These are phyloP conservation scores for Willisornis vidua DNA, from an alignment of 2,113 vertebrate genomes.

Conservation along the genomic window DNA sequence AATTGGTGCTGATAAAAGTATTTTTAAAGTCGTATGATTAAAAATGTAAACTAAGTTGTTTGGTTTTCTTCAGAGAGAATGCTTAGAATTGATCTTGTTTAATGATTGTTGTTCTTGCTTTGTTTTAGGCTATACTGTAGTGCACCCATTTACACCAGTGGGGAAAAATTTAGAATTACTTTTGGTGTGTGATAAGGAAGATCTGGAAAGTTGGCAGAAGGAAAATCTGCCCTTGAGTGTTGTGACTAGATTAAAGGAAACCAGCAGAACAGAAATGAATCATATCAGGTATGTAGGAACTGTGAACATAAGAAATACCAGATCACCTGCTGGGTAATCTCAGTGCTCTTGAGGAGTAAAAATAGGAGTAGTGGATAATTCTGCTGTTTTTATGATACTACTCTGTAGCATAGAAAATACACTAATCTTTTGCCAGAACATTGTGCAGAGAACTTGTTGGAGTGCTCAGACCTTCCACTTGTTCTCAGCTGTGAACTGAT, in stretches of 20 bases:
- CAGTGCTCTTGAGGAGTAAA: neutral
- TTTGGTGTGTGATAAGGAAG: slow-evolving; percentile 70
- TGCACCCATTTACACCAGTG: slow-evolving; percentile 82
- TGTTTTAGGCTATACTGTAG: slow-evolving; percentile 79
- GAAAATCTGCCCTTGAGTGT: slow-evolving; percentile 73
- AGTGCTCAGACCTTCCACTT: neutral
- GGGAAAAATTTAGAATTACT: slow-evolving; percentile 83
- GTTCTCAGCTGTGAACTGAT: neutral
- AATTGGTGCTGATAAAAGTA: neutral
- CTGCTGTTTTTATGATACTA: neutral
- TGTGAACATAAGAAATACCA: neutral
- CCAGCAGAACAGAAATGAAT: slow-evolving; percentile 71
- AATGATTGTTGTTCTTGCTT: neutral
- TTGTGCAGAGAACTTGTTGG: neutral
- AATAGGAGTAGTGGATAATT: neutral
- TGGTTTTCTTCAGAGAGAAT: neutral
- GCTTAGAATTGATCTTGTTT: neutral
- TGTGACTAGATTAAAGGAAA: slow-evolving; percentile 39
- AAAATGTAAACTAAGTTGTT: neutral
- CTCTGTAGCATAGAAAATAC: neutral
- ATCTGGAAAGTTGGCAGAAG: slow-evolving; percentile 80
- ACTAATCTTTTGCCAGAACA: neutral
- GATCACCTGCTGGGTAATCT: neutral
- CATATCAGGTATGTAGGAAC: slow-evolving; percentile 79
- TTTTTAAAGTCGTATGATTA: neutral